A percentile compares a stretch with the other conserved stretches of the same genome.
These are phyloP conservation scores for Leucania comma DNA, from an alignment of 2,888 invertebrate genomes.

Conservation along the genomic window DNA sequence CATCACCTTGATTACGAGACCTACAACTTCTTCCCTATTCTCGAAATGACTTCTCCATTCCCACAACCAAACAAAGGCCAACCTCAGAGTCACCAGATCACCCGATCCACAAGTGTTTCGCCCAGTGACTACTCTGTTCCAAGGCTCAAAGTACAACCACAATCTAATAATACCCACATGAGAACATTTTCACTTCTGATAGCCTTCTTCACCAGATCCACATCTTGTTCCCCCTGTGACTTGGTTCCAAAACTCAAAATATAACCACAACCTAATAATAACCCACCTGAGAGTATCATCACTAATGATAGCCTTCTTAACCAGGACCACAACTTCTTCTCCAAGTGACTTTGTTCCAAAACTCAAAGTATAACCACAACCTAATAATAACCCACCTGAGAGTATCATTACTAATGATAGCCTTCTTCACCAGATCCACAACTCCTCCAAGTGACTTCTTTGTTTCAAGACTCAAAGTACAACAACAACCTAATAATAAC, in stretches of 20 bases:
- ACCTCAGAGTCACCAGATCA: too few relatives aligned
- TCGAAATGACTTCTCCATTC: background rate
- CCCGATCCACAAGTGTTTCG: slow-evolving; percentile 91
- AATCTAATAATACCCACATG: too few relatives aligned
- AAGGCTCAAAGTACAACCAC: background rate
- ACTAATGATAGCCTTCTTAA: slow-evolving; percentile 81
- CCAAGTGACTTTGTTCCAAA: background rate
- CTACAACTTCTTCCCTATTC: slow-evolving; percentile 88
- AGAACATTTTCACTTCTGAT: too few relatives aligned
- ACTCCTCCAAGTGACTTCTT: slow-evolving; percentile 75
- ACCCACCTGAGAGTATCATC: slow-evolving; percentile 92
- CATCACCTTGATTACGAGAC: slow-evolving; percentile 93
- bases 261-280: background rate
- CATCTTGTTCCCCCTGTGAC: too few relatives aligned
- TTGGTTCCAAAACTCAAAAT: background rate
- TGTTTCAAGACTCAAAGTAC: background rate
- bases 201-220: too few relatives aligned
- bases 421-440: slow-evolving; percentile 93
- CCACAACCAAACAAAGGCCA: too few relatives aligned
- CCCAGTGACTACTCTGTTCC: too few relatives aligned
- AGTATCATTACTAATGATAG: slow-evolving; percentile 92
- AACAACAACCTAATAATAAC: background rate
- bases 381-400: slow-evolving; percentile 86
- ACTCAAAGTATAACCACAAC: background rate
- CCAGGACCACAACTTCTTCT: slow-evolving; percentile 90